A percentile compares a stretch with the other conserved stretches of the same genome.
phyloP scores from a whole-genome alignment of 1,140 invertebrate genomes.

The Tetramorium parvispinum region DNA sequence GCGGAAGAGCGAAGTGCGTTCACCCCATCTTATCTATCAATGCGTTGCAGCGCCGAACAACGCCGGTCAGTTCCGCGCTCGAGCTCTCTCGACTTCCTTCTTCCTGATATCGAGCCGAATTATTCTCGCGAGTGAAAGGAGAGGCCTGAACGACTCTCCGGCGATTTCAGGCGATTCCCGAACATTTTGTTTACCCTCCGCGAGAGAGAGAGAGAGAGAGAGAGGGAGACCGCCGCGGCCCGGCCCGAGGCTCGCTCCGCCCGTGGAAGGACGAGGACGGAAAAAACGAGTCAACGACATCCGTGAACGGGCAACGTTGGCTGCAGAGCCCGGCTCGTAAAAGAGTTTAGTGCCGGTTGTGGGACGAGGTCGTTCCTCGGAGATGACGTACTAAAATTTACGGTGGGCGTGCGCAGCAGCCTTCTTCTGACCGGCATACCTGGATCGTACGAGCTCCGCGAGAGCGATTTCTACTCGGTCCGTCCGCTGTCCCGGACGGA shows the following conservation, averaged over 20 bases:
- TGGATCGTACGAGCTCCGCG: slow-evolving; percentile 11
- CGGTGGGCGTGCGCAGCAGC: slow-evolving; percentile 60
- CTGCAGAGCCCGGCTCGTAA: slow-evolving; percentile 63
- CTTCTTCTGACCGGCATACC: slow-evolving; percentile 65
- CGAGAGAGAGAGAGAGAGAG: neutral
- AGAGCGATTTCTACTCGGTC: slow-evolving; percentile 7
- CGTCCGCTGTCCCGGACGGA: neutral
- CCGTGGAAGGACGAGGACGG: slow-evolving; percentile 42
- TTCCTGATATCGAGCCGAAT: slow-evolving; percentile 53
- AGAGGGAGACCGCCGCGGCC: neutral
- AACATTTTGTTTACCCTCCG: slow-evolving; percentile 68
- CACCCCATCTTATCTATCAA: slow-evolving; percentile 64
- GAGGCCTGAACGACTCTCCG: neutral
- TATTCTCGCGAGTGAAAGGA: slow-evolving; percentile 49
- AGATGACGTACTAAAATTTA: slow-evolving; percentile 76
- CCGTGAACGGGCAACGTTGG: slow-evolving; percentile 45
- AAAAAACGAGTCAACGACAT: slow-evolving; percentile 74
- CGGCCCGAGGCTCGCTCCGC: neutral
- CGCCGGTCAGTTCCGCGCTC: slow-evolving; percentile 67
- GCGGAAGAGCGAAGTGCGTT: slow-evolving; percentile 73
- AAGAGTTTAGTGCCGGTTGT: slow-evolving; percentile 73
- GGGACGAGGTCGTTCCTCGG: slow-evolving; percentile 77
- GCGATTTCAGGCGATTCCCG: slow-evolving; percentile 18
- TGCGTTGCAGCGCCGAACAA: slow-evolving; percentile 62
- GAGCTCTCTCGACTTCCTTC: slow-evolving; percentile 65